phyloP scores from a whole-genome alignment of 2,797 vertebrate genomes.

The Sphaeramia orbicularis region DNA sequence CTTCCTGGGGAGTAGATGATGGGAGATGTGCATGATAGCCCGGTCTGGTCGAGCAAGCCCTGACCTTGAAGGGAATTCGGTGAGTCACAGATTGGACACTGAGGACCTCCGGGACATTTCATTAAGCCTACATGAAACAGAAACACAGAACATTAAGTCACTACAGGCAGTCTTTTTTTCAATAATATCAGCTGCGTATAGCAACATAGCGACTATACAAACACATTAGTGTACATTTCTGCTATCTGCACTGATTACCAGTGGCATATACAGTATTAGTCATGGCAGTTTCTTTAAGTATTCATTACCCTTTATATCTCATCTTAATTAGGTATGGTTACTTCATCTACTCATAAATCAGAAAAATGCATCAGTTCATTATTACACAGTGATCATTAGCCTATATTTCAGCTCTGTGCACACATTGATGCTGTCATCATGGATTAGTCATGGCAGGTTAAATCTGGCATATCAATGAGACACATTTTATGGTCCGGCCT shows the following conservation, averaged over 20 bases:
- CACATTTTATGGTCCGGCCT: constrained; percentile 61
- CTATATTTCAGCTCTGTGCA: constrained; percentile 61
- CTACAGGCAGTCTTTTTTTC: neutral
- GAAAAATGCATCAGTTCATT: constrained; percentile 70
- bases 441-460: constrained; percentile 78
- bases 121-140: constrained; percentile 85
- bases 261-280: constrained; percentile 54
- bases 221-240: constrained; percentile 49
- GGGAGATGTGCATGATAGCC: constrained; percentile 85
- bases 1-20: constrained; percentile 82
- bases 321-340: constrained; percentile 65
- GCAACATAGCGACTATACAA: constrained; percentile 43
- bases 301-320: constrained; percentile 68
- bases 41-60: constrained; percentile 83
- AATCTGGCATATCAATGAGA: constrained; percentile 73
- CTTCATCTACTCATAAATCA: constrained; percentile 66
- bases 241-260: constrained; percentile 47
- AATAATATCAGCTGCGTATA: constrained; percentile 15
- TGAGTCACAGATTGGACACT: constrained; percentile 88
- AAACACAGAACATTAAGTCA: constrained; percentile 34
- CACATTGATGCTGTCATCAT: constrained; percentile 74
- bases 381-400: constrained; percentile 66
- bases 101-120: constrained; percentile 89
- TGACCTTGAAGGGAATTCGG: constrained; percentile 83
- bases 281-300: constrained; percentile 48